Evolutionary conservation across 2,113 vertebrate genomes (phyloP), one percentile per base, ranked within the genome.

Genomic region (Galemys pyrenaicus): DNA sequence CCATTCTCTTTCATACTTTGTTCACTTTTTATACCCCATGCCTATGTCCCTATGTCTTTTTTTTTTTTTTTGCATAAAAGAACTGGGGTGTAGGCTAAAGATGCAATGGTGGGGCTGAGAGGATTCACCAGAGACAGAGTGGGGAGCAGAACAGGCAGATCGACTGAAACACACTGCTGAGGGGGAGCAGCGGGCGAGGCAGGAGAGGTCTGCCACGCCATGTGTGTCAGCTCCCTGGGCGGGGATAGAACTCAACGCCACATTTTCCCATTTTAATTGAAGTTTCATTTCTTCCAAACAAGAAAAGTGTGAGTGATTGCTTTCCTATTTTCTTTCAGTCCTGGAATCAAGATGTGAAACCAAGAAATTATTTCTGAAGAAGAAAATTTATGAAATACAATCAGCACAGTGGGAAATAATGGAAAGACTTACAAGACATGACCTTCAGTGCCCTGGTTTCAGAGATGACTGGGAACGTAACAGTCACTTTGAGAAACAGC

Each of bases 311-410:
- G 49, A 96, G 56, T 97, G 74, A 95, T 75, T 89, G 17, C 44
- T 82, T 96, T 92, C 10, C 8, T 91, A 44, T 91, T 96, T 94
- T 94, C 77, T 94, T 96, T 94, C 96, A 98, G 97, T 96, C 91
- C 71, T 92, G 65, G 91, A 75, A 91, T 96, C 89, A 93, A 96
- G 79, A 93, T 62, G 46, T 0, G 94, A 98, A n/a, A 71, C 0
- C 2, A 93, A 96, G 87, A 97, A 97, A 37, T 68, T 78, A 37
- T 93, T 92, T 91, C 41, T 94, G 96, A 97, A 95, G 91, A 96
- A 93, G 30, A 90, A 95, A 89, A 79, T 85, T 92, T 94, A 91
- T 95, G 11, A 96, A 86, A 94, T 92, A 96, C 32, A 97, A 73
- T 81, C 95, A 87, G 46, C 95, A 28, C 96, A 73, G 67, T 96